Conservation (phyloP, 2,113 vertebrate genomes). For the Meleagris gallopavo region DNA sequence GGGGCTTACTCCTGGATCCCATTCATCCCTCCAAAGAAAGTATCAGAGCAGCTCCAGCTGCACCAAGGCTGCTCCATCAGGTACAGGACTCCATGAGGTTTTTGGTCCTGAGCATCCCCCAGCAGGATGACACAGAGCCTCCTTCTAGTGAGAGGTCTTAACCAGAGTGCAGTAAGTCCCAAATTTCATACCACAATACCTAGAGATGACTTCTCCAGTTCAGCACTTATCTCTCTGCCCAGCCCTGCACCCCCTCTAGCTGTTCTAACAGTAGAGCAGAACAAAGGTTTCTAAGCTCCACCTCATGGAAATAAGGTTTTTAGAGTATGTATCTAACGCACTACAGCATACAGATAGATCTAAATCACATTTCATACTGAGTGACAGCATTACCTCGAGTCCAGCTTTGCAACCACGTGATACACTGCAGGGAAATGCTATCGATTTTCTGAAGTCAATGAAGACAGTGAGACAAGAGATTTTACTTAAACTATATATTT, state of each 20-base stretch:
- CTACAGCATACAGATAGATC: accelerated
- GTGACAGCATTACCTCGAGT: background rate
- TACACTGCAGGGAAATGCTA: background rate
- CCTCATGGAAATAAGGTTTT: background rate
- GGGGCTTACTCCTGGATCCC: background rate
- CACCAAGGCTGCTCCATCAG: background rate
- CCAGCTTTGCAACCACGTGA: background rate
- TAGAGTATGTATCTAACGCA: background rate
- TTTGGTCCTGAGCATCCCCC: background rate
- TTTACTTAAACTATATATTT: conserved; percentile 91
- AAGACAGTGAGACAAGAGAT: conserved; percentile 53
- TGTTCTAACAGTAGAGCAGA: background rate
- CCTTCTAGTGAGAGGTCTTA: accelerated
- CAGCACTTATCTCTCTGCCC: accelerated
- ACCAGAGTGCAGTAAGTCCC: background rate
- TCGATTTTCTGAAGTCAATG: background rate
- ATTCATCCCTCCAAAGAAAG: background rate
- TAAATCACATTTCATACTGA: background rate
- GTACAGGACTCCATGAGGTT: background rate
- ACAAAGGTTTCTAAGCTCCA: background rate
- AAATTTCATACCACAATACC: background rate
- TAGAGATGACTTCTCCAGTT: background rate
- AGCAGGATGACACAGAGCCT: background rate
- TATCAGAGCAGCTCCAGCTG: background rate
- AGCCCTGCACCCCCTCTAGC: background rate